These are phyloP conservation scores for Calidris pugnax DNA, from an alignment of 2,113 vertebrate species.

Conservation along the genomic window DNA sequence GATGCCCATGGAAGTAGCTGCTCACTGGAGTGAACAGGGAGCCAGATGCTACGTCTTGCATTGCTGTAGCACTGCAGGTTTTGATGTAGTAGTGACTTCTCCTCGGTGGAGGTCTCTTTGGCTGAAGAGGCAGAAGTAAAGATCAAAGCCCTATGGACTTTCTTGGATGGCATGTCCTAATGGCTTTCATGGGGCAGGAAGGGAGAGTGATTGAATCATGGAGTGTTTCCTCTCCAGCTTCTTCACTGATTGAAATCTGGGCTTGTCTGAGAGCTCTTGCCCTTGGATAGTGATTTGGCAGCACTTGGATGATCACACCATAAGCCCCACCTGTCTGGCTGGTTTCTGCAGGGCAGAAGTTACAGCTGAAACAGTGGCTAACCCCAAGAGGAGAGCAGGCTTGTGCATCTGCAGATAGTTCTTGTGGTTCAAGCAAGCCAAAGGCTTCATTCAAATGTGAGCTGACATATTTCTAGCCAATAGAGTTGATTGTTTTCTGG, in stretches of 20 bases:
- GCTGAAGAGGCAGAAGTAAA: neutral
- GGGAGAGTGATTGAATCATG: neutral
- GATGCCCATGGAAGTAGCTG: neutral
- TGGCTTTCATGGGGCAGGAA: neutral
- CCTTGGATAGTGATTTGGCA: neutral
- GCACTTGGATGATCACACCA: neutral
- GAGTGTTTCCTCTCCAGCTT: neutral
- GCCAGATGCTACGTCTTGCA: neutral
- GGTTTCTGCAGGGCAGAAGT: neutral
- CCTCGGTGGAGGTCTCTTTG: neutral
- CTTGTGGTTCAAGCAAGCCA: neutral
- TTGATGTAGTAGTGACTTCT: neutral
- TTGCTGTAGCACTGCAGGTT: neutral
- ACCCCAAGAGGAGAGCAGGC: neutral
- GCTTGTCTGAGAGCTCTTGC: neutral
- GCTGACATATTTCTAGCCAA: neutral
- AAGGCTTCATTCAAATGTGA: neutral
- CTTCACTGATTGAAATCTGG: neutral
- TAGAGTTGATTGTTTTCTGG: neutral
- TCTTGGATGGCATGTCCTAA: neutral
- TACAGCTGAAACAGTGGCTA: neutral
- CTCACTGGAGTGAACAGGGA: neutral
- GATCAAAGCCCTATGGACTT: neutral
- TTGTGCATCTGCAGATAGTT: neutral
- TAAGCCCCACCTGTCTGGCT: neutral